Base-by-base conservation (phyloP, 2,113 vertebrate genomes). In the Lipophrys pholis region DNA sequence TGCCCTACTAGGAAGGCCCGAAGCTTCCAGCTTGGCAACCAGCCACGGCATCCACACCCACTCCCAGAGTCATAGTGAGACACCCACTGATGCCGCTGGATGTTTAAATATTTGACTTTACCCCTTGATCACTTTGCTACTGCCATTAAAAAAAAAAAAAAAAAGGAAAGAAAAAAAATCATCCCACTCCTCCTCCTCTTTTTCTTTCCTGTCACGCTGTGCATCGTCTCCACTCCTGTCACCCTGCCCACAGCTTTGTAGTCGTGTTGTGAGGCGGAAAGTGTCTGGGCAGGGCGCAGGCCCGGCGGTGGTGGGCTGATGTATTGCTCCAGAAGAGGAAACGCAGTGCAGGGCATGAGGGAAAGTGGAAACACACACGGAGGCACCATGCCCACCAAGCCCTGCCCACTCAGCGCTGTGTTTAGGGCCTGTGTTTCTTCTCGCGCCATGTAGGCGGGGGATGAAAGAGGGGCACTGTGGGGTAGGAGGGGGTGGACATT, bases 371-470 rank as follows among this genome's bases (percentile, higher is more conserved):
- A 79, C 62, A 75, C 77, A 78, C 60, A 45, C 48, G 83, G 21
- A 77, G 90, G 89, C 90, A 78, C 46, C 21, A 73, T 51, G 90
- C 89, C 90, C 12, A 57, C 70, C 48, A 81, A 62, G 87, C 86
- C 80, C 0, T 40, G 15, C 54, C 16, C 63, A 70, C 83, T 88
- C 89, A 85, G 90, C 12, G 82, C 87, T 80, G 87, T 76, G 80
- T 83, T 77, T 82, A 77, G 81, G 82, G 36, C 57, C 68, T 15
- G 79, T 16, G 82, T 93, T 94, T 93, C 77, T 93, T 94, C 91
- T 73, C 0, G 9, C 87, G 91, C 91, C 94, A 93, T 88, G 76
- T 78, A 71, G 90, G 90, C 64, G 85, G 68, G 73, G 89, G 73
- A 80, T 84, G 57, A 89, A 81, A 76, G 73, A 71, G 80, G 76